Evolutionary conservation across 2,888 invertebrate genomes (phyloP).

Genomic region (Diarsia rubi): DNA sequence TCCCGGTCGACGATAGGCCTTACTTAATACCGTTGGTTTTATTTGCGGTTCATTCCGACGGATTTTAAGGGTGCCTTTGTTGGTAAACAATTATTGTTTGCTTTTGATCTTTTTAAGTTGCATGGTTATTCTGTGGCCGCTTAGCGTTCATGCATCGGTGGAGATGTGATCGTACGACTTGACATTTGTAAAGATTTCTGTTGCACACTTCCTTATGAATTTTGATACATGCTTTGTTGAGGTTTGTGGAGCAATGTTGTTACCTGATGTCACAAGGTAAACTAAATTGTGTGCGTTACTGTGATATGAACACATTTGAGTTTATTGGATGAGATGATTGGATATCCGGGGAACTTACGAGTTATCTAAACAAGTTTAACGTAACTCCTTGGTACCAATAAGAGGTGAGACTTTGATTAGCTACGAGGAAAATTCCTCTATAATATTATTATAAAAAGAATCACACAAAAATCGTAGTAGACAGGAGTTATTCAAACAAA

Average conservation of each 20-base stretch:
- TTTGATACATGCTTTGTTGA: slow-evolving; percentile 59
- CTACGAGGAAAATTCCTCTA: neutral
- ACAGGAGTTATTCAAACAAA: slow-evolving; percentile 47
- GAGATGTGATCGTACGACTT: slow-evolving; percentile 67
- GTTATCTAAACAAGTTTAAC: neutral
- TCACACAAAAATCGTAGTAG: neutral
- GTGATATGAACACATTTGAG: slow-evolving; percentile 3
- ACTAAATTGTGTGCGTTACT: neutral
- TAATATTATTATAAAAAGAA: neutral
- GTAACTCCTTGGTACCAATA: neutral
- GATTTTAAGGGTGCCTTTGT: slow-evolving; percentile 86
- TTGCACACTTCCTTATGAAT: slow-evolving; percentile 64
- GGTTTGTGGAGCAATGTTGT: slow-evolving; percentile 23
- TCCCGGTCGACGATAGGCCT: slow-evolving; percentile 79
- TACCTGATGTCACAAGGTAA: slow-evolving; percentile 47
- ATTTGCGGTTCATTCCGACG: slow-evolving; percentile 86
- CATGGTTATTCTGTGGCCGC: slow-evolving; percentile 78
- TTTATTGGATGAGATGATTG: neutral
- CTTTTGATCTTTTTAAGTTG: slow-evolving; percentile 87
- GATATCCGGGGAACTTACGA: neutral
- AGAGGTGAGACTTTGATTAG: neutral
- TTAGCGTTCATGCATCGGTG: slow-evolving; percentile 78
- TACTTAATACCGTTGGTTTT: slow-evolving; percentile 87
- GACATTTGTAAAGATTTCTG: slow-evolving; percentile 70
- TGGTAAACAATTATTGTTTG: slow-evolving; percentile 85